Conservation (phyloP, 2,113 vertebrate species). For the Bothrops jararaca region DNA sequence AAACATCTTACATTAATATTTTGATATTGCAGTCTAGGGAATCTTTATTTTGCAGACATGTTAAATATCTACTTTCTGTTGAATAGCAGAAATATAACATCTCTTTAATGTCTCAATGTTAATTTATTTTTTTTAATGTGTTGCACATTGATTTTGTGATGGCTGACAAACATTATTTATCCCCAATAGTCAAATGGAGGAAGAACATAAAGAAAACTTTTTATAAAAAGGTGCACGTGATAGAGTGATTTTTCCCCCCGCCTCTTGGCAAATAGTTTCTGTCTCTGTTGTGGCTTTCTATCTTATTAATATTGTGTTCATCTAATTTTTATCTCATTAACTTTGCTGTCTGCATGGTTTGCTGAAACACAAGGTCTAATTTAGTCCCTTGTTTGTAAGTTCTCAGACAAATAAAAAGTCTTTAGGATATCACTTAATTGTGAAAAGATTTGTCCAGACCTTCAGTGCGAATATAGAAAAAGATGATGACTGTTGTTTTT, state of each 20-base stretch:
- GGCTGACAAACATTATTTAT: background rate
- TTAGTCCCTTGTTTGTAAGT: slow-evolving; percentile 48
- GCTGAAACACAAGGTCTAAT: slow-evolving; percentile 57
- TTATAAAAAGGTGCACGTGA: background rate
- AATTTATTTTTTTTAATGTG: background rate
- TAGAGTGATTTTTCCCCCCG: slow-evolving; percentile 6
- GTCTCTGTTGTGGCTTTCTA: slow-evolving; percentile 31
- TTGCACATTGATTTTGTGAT: slow-evolving; percentile 28
- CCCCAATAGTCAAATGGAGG: background rate
- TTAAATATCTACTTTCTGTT: background rate
- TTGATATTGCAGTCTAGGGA: background rate
- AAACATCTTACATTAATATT: background rate
- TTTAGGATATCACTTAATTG: slow-evolving; percentile 64
- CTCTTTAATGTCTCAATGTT: background rate
- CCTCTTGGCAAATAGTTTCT: background rate
- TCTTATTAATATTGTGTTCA: slow-evolving; percentile 46
- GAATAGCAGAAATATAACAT: background rate
- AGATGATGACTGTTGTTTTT: background rate
- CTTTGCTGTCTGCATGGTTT: slow-evolving; percentile 52
- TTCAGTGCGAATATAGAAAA: slow-evolving; percentile 34
- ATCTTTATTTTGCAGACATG: slow-evolving; percentile 11
- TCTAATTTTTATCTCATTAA: slow-evolving; percentile 59
- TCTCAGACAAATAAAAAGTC: slow-evolving; percentile 51
- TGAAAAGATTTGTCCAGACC: slow-evolving; percentile 50
- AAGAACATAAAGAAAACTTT: background rate